Evolutionary conservation across 2,113 vertebrate species (phyloP).

Genomic region (Zosterops pallidus): DNA sequence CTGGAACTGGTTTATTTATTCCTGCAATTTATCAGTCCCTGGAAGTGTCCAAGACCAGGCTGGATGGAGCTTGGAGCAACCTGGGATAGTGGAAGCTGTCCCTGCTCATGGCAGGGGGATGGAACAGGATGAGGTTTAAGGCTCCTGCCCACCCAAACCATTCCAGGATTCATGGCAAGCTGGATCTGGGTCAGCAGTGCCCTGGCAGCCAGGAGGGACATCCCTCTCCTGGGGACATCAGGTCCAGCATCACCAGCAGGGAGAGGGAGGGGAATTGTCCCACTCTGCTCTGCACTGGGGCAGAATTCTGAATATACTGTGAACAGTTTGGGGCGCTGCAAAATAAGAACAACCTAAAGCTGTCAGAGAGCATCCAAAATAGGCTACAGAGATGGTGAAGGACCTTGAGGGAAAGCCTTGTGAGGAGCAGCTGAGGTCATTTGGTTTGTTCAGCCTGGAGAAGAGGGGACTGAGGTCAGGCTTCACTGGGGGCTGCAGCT

Average conservation of each 20-base stretch:
- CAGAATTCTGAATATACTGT: background rate
- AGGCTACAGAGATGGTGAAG: background rate
- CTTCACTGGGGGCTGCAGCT: background rate
- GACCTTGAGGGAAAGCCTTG: background rate
- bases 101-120: background rate
- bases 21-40: background rate
- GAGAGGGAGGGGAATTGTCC: background rate
- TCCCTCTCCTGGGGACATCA: background rate
- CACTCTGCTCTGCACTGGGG: accelerated
- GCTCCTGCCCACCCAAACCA: background rate
- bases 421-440: background rate
- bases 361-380: background rate
- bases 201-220: background rate
- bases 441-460: background rate
- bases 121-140: background rate
- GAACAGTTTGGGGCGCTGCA: background rate
- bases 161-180: background rate
- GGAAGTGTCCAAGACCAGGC: background rate
- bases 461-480: background rate
- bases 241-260: background rate
- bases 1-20: background rate
- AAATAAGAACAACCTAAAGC: background rate
- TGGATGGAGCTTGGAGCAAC: background rate
- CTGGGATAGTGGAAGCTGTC: accelerated
- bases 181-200: background rate